Percentiles rank a stretch among this genome's conserved stretches.
Evolutionary conservation across 2,797 vertebrate genomes (phyloP).

Genomic region (Pygocentrus nattereri): DNA sequence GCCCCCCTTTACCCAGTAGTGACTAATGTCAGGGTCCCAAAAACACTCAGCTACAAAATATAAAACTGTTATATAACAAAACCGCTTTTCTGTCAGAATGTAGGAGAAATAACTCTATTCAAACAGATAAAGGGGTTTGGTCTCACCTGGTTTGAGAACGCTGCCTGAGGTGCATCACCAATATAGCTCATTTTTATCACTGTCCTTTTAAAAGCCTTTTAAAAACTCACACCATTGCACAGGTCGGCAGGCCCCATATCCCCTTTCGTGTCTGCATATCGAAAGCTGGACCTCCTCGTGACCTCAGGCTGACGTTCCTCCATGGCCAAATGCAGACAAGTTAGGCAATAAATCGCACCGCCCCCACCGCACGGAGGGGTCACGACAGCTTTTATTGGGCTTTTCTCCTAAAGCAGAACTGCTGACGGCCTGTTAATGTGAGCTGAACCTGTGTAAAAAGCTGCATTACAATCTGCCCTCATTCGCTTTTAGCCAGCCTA

Average conservation of each 20-base stretch:
- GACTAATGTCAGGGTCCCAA: too few relatives aligned
- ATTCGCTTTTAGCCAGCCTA: neutral
- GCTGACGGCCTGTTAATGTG: constrained; percentile 36
- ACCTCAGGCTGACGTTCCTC: neutral
- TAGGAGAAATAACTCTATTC: too few relatives aligned
- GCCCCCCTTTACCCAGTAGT: too few relatives aligned
- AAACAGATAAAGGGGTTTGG: neutral
- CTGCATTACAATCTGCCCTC: neutral
- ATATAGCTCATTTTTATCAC: constrained; percentile 20
- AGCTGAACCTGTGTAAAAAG: neutral
- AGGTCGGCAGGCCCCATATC: constrained; percentile 26
- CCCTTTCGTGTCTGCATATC: constrained; percentile 35
- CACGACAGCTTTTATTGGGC: constrained; percentile 33
- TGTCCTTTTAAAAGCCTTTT: neutral
- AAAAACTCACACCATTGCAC: neutral
- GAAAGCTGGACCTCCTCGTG: constrained; percentile 11
- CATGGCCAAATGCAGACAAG: neutral
- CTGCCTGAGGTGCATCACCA: neutral
- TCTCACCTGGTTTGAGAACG: neutral
- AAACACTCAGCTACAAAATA: too few relatives aligned
- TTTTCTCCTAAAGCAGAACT: constrained; percentile 40
- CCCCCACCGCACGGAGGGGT: neutral
- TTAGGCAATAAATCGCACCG: neutral
- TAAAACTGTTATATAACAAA: too few relatives aligned
- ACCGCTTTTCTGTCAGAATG: too few relatives aligned